A percentile compares a stretch with the other conserved stretches of the same genome.
Evolutionary conservation across 2,888 invertebrate species (phyloP).

Genomic region (Andrena bucephala): DNA sequence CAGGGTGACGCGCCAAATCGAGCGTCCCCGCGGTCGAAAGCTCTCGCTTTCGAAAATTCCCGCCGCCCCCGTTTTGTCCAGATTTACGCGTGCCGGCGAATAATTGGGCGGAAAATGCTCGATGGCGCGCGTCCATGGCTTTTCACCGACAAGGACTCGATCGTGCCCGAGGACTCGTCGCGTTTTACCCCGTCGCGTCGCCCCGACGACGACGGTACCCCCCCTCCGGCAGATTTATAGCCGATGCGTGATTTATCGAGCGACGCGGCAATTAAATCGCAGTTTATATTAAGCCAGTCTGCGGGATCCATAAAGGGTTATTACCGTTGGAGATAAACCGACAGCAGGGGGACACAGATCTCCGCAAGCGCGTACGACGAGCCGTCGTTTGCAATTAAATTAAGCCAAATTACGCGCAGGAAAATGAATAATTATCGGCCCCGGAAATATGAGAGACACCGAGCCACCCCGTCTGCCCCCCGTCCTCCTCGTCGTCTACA

Average conservation of each 20-base stretch:
- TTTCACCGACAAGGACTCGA: conserved; percentile 30
- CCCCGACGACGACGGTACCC: conserved; percentile 24
- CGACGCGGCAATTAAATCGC: conserved; percentile 70
- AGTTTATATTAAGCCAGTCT: conserved; percentile 72
- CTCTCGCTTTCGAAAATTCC: background rate
- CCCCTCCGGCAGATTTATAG: conserved; percentile 54
- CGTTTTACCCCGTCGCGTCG: background rate
- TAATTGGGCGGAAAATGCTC: background rate
- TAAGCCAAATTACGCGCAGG: conserved; percentile 74
- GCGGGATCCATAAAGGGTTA: conserved; percentile 71
- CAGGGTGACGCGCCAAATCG: conserved; percentile 4
- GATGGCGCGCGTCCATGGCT: background rate
- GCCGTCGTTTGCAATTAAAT: conserved; percentile 75
- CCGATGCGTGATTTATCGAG: conserved; percentile 67
- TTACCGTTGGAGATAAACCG: conserved; percentile 56
- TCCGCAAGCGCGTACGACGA: conserved; percentile 56
- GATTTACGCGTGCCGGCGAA: background rate
- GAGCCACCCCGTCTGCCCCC: background rate
- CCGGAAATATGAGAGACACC: conserved; percentile 58
- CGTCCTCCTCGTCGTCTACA: background rate
- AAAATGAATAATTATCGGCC: conserved; percentile 76
- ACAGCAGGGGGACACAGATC: conserved; percentile 53
- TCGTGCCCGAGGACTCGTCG: conserved; percentile 29
- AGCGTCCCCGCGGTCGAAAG: background rate
- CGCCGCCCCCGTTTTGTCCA: background rate